These are phyloP conservation scores for Spodoptera litura DNA, from an alignment of 1,140 invertebrate genomes.

Conservation along the genomic window DNA sequence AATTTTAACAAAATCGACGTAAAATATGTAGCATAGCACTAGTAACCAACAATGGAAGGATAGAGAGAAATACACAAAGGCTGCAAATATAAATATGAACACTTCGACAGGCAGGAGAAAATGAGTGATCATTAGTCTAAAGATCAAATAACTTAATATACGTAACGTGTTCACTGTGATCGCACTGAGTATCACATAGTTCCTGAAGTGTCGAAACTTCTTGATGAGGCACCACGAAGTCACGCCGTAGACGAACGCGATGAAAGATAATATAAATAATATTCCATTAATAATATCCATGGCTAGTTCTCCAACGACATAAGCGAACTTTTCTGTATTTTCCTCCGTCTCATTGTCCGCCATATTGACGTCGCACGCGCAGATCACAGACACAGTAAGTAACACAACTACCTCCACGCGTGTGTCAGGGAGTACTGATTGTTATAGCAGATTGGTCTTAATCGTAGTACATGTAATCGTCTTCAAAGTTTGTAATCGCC, in stretches of 20 bases:
- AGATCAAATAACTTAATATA: too few relatives aligned
- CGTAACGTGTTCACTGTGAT: background rate
- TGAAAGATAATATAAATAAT: background rate
- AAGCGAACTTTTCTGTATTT: background rate
- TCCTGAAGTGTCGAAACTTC: conserved; percentile 1
- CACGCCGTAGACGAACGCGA: background rate
- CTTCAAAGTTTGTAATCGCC: too few relatives aligned
- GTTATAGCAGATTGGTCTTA: too few relatives aligned
- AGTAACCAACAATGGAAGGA: background rate
- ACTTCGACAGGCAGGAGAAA: background rate
- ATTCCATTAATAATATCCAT: background rate
- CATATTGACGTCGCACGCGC: too few relatives aligned
- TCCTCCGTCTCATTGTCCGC: too few relatives aligned
- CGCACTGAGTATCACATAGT: background rate
- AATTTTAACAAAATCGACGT: background rate
- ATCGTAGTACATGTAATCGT: too few relatives aligned
- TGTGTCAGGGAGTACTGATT: too few relatives aligned
- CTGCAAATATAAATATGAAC: background rate
- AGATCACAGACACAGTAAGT: too few relatives aligned
- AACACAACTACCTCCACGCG: too few relatives aligned
- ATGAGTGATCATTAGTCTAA: too few relatives aligned
- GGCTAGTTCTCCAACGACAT: background rate
- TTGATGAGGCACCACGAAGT: background rate
- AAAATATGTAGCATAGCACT: background rate
- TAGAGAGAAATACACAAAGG: background rate